Percentiles rank a stretch among this genome's conserved stretches.
phyloP scores from a whole-genome alignment of 64 coral and sea anemone species.

The Pachyseris speciosa region DNA sequence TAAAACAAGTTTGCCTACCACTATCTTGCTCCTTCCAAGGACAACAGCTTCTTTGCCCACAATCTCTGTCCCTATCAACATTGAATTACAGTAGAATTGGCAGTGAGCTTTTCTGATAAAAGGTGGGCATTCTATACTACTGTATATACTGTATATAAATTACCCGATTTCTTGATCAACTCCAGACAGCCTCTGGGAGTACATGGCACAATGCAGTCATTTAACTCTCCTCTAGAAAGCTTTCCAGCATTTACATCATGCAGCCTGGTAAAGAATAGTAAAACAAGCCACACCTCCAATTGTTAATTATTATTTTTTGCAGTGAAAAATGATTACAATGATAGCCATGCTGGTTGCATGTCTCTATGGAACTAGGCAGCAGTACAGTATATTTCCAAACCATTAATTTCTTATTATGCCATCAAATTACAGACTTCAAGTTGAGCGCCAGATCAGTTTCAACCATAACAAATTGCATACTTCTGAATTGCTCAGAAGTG shows the following conservation, averaged over 20 bases:
- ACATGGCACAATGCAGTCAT: conserved; percentile 94
- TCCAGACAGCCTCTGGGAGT: conserved; percentile 97
- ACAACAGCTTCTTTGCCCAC: conserved; percentile 94
- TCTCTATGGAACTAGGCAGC: too few relatives aligned
- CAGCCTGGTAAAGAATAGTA: conserved; percentile 52
- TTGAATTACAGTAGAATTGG: too few relatives aligned
- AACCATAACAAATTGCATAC: too few relatives aligned
- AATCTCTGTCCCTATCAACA: conserved; percentile 77
- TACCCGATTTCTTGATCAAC: conserved; percentile 95
- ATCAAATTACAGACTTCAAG: too few relatives aligned
- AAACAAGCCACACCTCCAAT: too few relatives aligned
- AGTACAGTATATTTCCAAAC: too few relatives aligned
- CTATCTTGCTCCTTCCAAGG: conserved; percentile 93
- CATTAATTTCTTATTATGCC: too few relatives aligned
- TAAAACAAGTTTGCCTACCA: conserved; percentile 59
- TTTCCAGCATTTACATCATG: conserved; percentile 97
- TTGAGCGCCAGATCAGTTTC: too few relatives aligned
- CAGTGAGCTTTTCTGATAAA: too few relatives aligned
- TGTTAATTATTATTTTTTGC: background rate
- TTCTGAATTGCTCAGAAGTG: too few relatives aligned
- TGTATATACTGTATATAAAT: background rate
- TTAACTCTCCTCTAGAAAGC: conserved; percentile 89
- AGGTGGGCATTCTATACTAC: background rate
- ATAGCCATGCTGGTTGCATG: too few relatives aligned
- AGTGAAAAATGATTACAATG: too few relatives aligned